Base-by-base conservation (phyloP, 2,113 vertebrate genomes). In the Vidua chalybeata region DNA sequence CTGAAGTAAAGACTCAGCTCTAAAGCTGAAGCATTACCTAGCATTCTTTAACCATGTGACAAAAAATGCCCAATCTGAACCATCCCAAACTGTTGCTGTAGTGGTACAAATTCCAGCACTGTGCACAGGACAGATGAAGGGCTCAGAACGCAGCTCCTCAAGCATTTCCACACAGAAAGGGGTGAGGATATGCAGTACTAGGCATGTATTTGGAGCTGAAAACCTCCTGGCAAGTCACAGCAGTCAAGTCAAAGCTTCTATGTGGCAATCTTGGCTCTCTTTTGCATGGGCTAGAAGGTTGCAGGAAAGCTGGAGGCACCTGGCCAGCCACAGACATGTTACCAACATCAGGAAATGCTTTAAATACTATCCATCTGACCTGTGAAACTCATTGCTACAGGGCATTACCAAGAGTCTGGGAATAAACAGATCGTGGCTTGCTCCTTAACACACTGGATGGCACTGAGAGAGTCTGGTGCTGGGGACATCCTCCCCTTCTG, bases 291-390 rank as follows among this genome's bases (percentile, higher is more conserved):
- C 35, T 35, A 35, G 35, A 72, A 89, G 48, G 39, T 81, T 81
- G 52, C 55, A 94, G 74, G 69, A 82, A 94, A 92, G 45, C 80
- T 91, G 69, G n/a, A 67, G 95, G 77, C 73, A 91, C n/a, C 80
- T 92, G 49, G 81, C 94, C 91, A 93, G 72, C 59, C 91, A 68
- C 28, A 77, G 64, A 71, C 33, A 27, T 23, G 18, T 48, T 83
- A 93, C 54, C 54, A 82, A 31, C 79, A 71, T 24, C 55, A 92
- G 85, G 79, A 92, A 96, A 95, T 85, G 73, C 35, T 88, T 92
- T 17, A 76, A 91, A 91, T 84, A 56, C 55, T 64, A 52, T 46
- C 56, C 69, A 81, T 4, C 17, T 82, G 77, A 63, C 69, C 83
- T 92, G 35, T 64, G 55, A 73, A 90, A 77, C 28, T 88, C 22